Base-by-base conservation (phyloP, 2,797 vertebrate genomes). In the Myiotriccus ornatus region DNA sequence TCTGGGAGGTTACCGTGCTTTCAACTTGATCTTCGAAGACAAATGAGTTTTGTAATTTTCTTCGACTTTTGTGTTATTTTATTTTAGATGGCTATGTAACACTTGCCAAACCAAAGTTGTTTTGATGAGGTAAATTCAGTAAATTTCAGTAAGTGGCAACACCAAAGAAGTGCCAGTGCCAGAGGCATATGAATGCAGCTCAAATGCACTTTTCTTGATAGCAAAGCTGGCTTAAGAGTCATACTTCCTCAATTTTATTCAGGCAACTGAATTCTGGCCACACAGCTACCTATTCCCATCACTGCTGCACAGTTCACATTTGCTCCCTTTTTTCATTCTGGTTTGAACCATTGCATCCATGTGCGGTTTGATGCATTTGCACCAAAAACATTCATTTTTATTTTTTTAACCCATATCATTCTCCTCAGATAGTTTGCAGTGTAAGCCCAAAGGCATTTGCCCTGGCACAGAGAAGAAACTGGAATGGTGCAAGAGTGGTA, bases 141-240 rank as follows among this genome's bases (percentile, higher is more conserved):
- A 49, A 69, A 71, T 94, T 80, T 76, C 55, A 53, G 34, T 79
- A 83, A 65, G 49, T 25, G 60, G 27, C 34, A 83, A 22, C 71
- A 57, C 19, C 57, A 77, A 53, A 76, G 67, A 65, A 22, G 11
- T 18, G 12, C 69, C n/a, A 39, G 19, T 80, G 37, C 4, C 49
- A 55, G 52, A 70, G 50, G 55, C 10, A 30, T 5, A 16, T 0
- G 1, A 64, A 4, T 25, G 39, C 56, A 67, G 60, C 37, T 85
- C 59, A 55, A 11, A 3, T 1, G 0, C 28, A 14, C 13, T 76
- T 80, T 76, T 52, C 44, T 70, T 6, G 3, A 39, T 65, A 74
- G 52, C 75, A 91, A 85, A 89, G 52, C 93, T 89, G 87, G 47
- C 47, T 87, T 94, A 87, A 70, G 87, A 68, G 52, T 70, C 52